Conservation (phyloP, 2,113 vertebrate genomes). For the Girardinichthys multiradiatus region DNA sequence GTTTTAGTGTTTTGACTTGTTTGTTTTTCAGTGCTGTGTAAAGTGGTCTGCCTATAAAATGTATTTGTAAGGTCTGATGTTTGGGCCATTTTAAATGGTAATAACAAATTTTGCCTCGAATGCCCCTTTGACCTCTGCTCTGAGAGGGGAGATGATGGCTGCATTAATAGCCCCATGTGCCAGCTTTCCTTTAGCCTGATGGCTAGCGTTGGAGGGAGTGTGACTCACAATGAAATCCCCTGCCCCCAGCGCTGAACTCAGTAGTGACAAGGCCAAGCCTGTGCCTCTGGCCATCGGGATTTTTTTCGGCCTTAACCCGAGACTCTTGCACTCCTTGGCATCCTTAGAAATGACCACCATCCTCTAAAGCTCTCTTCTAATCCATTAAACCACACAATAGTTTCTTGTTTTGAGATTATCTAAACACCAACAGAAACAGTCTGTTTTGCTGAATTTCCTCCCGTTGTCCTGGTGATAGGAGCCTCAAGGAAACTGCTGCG, state of each 20-base stretch:
- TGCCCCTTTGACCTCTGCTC: constrained; percentile 43
- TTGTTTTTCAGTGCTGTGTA: neutral
- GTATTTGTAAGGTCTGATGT: constrained; percentile 1
- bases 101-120: constrained; percentile 42
- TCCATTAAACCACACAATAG: constrained; percentile 47
- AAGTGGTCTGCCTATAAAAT: neutral
- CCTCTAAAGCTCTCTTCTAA: constrained; percentile 35
- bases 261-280: constrained; percentile 57
- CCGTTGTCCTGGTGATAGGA: constrained; percentile 49
- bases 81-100: constrained; percentile 42
- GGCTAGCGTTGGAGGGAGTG: constrained; percentile 45
- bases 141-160: constrained; percentile 46
- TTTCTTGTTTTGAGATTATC: constrained; percentile 56
- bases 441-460: constrained; percentile 27
- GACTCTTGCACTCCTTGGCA: constrained; percentile 29
- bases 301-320: constrained; percentile 35
- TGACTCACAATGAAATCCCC: constrained; percentile 57
- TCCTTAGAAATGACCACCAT: constrained; percentile 43
- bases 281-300: constrained; percentile 41
- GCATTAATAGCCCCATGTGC: constrained; percentile 67
- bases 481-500: constrained; percentile 24
- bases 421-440: constrained; percentile 26
- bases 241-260: constrained; percentile 47
- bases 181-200: constrained; percentile 48
- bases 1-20: too few relatives aligned